These are phyloP conservation scores for Anomalospiza imberbis DNA, from an alignment of 2,797 vertebrate species.

Conservation along the genomic window DNA sequence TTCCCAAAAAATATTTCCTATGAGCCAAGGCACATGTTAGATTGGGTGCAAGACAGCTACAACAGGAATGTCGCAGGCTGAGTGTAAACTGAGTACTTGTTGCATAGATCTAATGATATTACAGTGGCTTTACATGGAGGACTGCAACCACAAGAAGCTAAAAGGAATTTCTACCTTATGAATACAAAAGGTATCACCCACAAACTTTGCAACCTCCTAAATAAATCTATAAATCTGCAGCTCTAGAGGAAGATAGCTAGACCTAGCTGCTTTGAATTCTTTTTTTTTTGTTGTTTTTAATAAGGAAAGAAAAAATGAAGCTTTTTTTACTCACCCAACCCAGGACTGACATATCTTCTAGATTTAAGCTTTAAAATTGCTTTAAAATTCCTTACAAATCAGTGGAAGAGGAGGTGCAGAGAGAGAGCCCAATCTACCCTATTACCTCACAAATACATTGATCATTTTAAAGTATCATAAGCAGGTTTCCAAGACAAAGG, in stretches of 20 bases:
- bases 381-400: not conserved
- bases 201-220: not conserved
- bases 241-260: not conserved
- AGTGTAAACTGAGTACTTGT: not conserved
- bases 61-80: not conserved
- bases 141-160: not conserved
- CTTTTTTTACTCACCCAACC: not conserved
- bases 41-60: not conserved
- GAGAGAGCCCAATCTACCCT: not conserved
- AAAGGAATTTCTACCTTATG: not conserved
- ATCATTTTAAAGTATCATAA: not conserved
- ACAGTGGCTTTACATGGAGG: not conserved
- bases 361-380: not conserved
- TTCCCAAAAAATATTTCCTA: not conserved
- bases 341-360: not conserved
- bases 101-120: accelerated
- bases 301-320: not conserved
- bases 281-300: not conserved
- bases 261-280: not conserved
- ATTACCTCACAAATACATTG: not conserved
- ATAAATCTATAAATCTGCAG: not conserved
- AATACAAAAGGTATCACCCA: not conserved
- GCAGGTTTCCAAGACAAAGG: not conserved
- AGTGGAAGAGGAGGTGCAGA: not conserved
- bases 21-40: not conserved